Evolutionary conservation across 2,797 vertebrate genomes (phyloP).

Genomic region (Eidolon dupreanum): DNA sequence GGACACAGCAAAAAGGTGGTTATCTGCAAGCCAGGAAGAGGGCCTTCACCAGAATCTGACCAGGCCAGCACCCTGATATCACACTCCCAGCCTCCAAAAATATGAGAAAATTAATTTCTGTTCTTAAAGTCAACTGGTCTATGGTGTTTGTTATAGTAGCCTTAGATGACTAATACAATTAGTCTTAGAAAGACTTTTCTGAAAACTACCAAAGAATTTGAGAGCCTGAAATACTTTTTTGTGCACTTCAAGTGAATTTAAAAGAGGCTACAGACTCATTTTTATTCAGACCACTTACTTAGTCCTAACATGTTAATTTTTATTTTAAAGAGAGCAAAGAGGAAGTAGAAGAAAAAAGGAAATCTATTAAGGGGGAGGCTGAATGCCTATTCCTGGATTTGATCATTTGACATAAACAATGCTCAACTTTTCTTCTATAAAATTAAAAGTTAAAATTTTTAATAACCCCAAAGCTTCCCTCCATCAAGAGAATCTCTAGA

Average conservation of each 20-base stretch:
- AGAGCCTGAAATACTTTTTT: not conserved
- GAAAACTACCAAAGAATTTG: not conserved
- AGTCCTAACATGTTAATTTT: not conserved
- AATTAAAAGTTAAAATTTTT: not conserved
- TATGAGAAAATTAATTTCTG: not conserved
- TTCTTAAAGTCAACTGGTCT: not conserved
- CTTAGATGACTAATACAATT: not conserved
- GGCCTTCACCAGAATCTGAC: not conserved
- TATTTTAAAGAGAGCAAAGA: not conserved
- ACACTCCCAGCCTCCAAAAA: not conserved
- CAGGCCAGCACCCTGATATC: not conserved
- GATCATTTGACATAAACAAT: not conserved
- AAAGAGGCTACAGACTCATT: not conserved
- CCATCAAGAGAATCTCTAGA: not conserved
- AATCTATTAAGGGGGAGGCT: not conserved
- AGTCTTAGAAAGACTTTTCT: not conserved
- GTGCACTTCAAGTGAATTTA: not conserved
- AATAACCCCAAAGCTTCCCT: not conserved
- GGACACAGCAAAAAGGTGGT: not conserved
- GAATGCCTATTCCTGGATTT: not conserved
- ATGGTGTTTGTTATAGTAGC: not conserved
- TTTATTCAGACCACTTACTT: not conserved
- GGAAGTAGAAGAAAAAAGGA: not conserved
- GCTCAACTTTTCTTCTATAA: not conserved
- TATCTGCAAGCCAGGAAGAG: not conserved